A percentile compares a stretch with the other conserved stretches of the same genome.
phyloP scores from a whole-genome alignment of 2,888 invertebrate species.

The Oligia strigilis region DNA sequence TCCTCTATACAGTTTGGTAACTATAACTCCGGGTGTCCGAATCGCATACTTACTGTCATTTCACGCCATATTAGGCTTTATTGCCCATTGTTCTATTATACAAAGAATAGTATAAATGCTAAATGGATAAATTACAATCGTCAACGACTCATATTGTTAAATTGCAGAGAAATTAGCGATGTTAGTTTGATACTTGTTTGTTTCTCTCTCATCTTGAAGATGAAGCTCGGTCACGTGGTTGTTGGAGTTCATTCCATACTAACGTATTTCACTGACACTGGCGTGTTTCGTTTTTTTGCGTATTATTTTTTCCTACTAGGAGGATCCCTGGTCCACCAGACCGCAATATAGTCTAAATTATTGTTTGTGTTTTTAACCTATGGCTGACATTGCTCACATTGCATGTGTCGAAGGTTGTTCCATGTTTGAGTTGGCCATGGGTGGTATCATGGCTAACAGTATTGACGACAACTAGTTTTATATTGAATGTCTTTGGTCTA shows the following conservation, averaged over 20 bases:
- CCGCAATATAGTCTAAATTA: not conserved
- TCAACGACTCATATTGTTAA: conserved; percentile 58
- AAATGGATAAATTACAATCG: conserved; percentile 73
- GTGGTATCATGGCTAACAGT: not conserved
- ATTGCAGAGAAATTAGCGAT: conserved; percentile 46
- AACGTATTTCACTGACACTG: too few species aligned
- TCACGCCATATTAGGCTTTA: conserved; percentile 72
- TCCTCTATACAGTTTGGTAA: conserved; percentile 43
- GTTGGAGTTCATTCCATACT: too few species aligned
- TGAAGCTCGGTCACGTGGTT: not conserved
- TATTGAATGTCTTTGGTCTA: too few species aligned
- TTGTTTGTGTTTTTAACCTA: not conserved
- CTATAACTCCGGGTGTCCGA: conserved; percentile 59
- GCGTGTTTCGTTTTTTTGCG: too few species aligned
- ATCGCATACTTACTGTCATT: conserved; percentile 71
- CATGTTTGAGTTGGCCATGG: not conserved
- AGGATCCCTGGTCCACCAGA: not conserved
- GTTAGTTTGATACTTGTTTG: conserved; percentile 1
- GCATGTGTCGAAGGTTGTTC: not conserved
- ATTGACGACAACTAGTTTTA: too few species aligned
- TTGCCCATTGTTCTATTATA: conserved; percentile 76
- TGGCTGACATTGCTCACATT: too few species aligned
- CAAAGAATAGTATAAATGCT: conserved; percentile 75
- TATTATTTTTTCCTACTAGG: too few species aligned
- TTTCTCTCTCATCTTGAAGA: not conserved